These are phyloP conservation scores for Apodemia hepburni DNA, from an alignment of 2,888 invertebrate species.

Conservation along the genomic window DNA sequence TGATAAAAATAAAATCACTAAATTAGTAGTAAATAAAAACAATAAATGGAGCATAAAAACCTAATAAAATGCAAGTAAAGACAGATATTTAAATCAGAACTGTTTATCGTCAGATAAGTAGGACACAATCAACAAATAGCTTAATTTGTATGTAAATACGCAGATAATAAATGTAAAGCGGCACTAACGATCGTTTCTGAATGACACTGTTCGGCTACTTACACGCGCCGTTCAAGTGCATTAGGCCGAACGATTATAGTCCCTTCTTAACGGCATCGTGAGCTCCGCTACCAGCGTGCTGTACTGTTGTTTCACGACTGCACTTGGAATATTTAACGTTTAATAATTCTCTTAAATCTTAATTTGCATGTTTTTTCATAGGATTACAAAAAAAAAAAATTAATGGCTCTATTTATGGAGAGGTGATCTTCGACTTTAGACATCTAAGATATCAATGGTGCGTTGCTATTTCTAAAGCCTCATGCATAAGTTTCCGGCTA, in stretches of 20 bases:
- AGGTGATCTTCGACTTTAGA: no score
- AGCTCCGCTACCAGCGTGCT: constrained; percentile 41
- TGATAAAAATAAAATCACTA: no score
- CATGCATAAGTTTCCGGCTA: no score
- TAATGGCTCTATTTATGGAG: no score
- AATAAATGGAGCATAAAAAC: not conserved
- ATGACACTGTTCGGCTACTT: constrained; percentile 43
- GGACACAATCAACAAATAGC: not conserved
- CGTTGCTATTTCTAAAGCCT: no score
- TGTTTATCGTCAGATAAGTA: not conserved
- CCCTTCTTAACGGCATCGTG: constrained; percentile 57
- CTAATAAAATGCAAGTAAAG: not conserved
- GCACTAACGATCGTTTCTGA: constrained; percentile 35
- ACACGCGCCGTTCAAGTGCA: constrained; percentile 45
- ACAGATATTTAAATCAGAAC: not conserved
- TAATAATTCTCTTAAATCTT: no score
- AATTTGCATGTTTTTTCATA: no score
- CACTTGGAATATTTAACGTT: constrained; percentile 45
- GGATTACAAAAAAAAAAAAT: no score
- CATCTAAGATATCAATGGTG: no score
- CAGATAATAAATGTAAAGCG: constrained; percentile 11
- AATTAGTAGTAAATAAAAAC: no score
- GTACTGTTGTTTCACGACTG: constrained; percentile 48
- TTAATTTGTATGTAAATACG: not conserved
- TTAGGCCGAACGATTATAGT: constrained; percentile 56